Evolutionary conservation across 2,888 invertebrate species (phyloP).

Genomic region (Sminthurinus aureus): DNA sequence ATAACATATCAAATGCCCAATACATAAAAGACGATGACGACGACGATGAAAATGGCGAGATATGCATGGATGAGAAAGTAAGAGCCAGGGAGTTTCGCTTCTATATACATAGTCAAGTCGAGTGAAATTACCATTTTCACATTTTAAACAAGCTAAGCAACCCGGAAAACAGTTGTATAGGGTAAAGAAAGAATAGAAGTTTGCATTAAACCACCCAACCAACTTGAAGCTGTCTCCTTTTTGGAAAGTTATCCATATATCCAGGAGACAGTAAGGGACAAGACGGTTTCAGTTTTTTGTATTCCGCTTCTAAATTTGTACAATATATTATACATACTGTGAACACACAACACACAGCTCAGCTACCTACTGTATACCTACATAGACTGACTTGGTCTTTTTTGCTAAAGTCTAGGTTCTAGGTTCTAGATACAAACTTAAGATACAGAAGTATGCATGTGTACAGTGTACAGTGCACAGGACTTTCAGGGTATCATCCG

Average conservation of each 20-base stretch:
- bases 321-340: no score
- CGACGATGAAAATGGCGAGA: neutral
- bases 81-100: no score
- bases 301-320: no score
- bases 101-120: neutral
- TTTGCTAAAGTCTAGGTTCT: no score
- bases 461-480: no score
- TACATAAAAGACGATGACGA: constrained; percentile 1
- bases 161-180: neutral
- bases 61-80: no score
- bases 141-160: constrained; percentile 26
- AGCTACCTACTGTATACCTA: no score
- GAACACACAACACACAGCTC: no score
- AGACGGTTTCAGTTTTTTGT: neutral
- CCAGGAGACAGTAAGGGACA: neutral
- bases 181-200: neutral
- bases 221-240: constrained; percentile 21
- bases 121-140: constrained; percentile 43
- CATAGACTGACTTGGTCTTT: no score
- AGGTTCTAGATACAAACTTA: no score
- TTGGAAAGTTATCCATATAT: neutral
- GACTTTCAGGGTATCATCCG: no score
- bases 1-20: neutral
- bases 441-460: no score
- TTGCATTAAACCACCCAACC: neutral